A percentile compares a stretch with the other conserved stretches of the same genome.
These are phyloP conservation scores for Macrosiphum euphorbiae DNA, from an alignment of 2,888 invertebrate species.

Conservation along the genomic window DNA sequence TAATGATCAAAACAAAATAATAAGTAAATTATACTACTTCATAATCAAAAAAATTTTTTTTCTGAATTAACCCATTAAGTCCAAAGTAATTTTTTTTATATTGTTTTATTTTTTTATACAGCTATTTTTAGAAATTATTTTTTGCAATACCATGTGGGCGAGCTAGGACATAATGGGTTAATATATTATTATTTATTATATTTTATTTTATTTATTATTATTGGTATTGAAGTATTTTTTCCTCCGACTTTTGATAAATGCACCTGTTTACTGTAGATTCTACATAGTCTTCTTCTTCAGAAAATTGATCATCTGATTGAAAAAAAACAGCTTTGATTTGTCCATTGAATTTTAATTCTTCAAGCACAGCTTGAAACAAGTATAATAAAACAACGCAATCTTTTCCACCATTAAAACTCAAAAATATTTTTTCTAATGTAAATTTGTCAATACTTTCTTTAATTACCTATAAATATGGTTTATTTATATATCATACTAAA, in stretches of 20 bases:
- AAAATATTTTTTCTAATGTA: constrained; percentile 82
- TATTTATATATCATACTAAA: constrained; percentile 2
- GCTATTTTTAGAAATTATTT: too few relatives aligned
- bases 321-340: constrained; percentile 81
- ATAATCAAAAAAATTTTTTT: neutral
- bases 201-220: neutral
- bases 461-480: constrained; percentile 48
- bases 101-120: too few relatives aligned
- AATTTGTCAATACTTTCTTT: constrained; percentile 76
- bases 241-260: neutral
- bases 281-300: constrained; percentile 89
- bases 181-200: too few relatives aligned
- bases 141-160: too few relatives aligned
- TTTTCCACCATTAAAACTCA: constrained; percentile 98
- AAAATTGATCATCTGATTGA: constrained; percentile 83
- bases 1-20: neutral
- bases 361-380: constrained; percentile 74
- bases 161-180: too few relatives aligned
- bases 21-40: constrained; percentile 70
- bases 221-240: neutral
- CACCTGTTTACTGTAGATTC: constrained; percentile 76
- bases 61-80: too few relatives aligned
- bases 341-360: constrained; percentile 45
- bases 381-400: constrained; percentile 96
- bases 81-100: too few relatives aligned